Base-by-base conservation (phyloP, 2,888 invertebrate species). In the Drosophila parthenogenetica region DNA sequence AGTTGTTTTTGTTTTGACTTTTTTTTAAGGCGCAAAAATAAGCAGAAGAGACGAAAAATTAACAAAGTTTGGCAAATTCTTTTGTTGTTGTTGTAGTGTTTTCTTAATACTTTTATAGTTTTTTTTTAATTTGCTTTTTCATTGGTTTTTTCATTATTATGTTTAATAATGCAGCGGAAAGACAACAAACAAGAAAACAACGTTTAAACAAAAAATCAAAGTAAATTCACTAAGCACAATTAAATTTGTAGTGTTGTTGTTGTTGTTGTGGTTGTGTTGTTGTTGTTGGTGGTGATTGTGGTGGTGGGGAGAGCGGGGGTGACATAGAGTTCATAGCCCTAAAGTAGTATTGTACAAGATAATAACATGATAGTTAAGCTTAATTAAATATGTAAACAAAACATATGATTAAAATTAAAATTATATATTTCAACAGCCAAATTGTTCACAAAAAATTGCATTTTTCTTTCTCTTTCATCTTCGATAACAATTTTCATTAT, bases 391-490 rank as follows among this genome's bases (percentile, higher is more conserved):
- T 54, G 10, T 54, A 54, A 61, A 77, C 48, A 58, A 73, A 73
- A 35, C 35, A 35, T 35, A 73, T 72, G 53, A 62, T 69, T 53
- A 57, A 69, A 83, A 72, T 83, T 81, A 84, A 89, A 83, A 87
- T 84, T 77, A 87, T 73, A 81, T 87, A 81, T 87, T 89, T 85
- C 71, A 84, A 84, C 84, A 89, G 84, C 84, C 84, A 85, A 85
- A 89, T 89, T 79, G 87, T 89, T 85, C 85, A 85, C 87, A 89
- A 85, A 87, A 78, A 89, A 85, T 89, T 85, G 84, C 89, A 79
- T 87, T 87, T 84, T 68, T 59, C 62, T 71, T 58, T 45, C 55
- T 42, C 35, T 64, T 46, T 49, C 66, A 55, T 66, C 51, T 46
- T 74, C 64, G 50, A 72, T 71, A 81, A 76, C 74, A 87, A 77